Percentiles rank a stretch among this genome's conserved stretches.
Evolutionary conservation across 2,797 vertebrate species (phyloP).

Genomic region (Knipowitschia caucasica): DNA sequence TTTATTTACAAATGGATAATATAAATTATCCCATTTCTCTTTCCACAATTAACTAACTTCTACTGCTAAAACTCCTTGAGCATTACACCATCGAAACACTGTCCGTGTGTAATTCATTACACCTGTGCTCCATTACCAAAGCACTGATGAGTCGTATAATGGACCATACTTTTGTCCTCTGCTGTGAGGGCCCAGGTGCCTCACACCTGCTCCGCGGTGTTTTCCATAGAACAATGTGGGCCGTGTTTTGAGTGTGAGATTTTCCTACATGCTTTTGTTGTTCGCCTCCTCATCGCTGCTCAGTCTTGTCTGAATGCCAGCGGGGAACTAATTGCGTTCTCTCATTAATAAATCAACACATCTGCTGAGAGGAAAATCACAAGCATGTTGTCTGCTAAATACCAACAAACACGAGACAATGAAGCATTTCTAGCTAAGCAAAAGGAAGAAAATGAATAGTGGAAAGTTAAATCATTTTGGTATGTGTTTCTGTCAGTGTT

Average conservation of each 20-base stretch:
- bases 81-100: not conserved
- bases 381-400: conserved; percentile 36
- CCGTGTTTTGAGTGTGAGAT: conserved; percentile 22
- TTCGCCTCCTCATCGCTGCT: conserved; percentile 31
- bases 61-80: not conserved
- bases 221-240: conserved; percentile 2
- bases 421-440: not conserved
- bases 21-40: not conserved
- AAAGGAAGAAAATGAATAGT: not conserved
- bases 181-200: conserved; percentile 1
- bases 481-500: not conserved
- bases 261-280: conserved; percentile 54
- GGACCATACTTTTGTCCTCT: conserved; percentile 22
- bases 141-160: conserved; percentile 7
- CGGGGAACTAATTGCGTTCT: conserved; percentile 53
- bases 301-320: conserved; percentile 34
- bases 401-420: conserved; percentile 27
- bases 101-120: conserved; percentile 1
- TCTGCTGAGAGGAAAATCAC: conserved; percentile 49
- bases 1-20: not conserved
- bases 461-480: not conserved
- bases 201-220: not conserved
- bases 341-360: conserved; percentile 63
- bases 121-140: conserved; percentile 19
- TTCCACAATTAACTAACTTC: not conserved